Base-by-base conservation (phyloP, 2,888 invertebrate species). In the Oxytorus armatus region DNA sequence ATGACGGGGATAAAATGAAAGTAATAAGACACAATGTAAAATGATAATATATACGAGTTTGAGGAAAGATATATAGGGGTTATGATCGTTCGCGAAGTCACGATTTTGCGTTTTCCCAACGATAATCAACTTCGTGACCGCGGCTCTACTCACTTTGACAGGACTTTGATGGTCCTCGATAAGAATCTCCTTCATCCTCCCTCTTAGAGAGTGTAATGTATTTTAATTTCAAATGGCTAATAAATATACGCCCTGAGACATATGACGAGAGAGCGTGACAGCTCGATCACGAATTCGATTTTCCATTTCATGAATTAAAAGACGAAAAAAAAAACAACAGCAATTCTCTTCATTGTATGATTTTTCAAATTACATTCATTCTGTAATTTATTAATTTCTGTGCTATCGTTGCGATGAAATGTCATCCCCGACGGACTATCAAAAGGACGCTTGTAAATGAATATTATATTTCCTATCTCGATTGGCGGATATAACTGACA, bases 111-210 rank as follows among this genome's bases (percentile, higher is more conserved):
- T 25, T 53, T 74, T 25, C 44, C 14, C 29, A 33, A 36, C 18
- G 51, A 42, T 53, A 74, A 81, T 77, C 33, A 59, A 81, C 65
- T 70, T 53, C 59, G 69, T 39, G 69, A 77, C 65, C 65, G 63
- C n/a, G 39, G 8, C 77, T 69, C 39, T 47, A 39, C 39, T 65
- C 14, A 51, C 53, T 53, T 70, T 47, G 16, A 42, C 51, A 44
- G 57, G 36, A 44, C 44, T n/a, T 23, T 0, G 61, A 72, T 59
- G 61, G 76, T 66, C 7, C 33, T 59, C 53, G 55, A 68, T 76
- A 8, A 33, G 21, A 44, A n/a, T n/a, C n/a, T n/a, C n/a, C n/a
- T n/a, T n/a, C n/a, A n/a, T n/a, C n/a, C n/a, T n/a, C n/a, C 57
- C 39, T 51, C 29, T 11, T 8, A 21, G 66, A 51, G 44, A 65